Evolutionary conservation across 2,113 vertebrate genomes (phyloP).

Genomic region (Gracilinanus agilis): DNA sequence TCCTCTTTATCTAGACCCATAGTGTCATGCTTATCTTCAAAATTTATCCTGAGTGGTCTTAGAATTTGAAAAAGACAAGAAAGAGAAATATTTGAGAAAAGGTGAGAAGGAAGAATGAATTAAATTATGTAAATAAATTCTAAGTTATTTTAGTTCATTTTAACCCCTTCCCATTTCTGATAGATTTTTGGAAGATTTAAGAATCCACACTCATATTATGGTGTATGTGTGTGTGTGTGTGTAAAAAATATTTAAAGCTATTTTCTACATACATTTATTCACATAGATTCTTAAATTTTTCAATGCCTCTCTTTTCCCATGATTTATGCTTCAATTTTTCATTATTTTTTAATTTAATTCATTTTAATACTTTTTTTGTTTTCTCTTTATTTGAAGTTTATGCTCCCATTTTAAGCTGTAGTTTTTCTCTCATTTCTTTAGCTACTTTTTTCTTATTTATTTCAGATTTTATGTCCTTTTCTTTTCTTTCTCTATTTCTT

Average conservation of each 20-base stretch:
- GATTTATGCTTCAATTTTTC: slow-evolving; percentile 1
- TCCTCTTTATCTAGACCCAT: not conserved
- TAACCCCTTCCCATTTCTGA: not conserved
- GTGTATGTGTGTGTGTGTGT: not conserved
- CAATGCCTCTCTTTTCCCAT: not conserved
- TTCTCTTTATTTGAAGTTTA: not conserved
- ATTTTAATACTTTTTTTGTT: slow-evolving; percentile 20
- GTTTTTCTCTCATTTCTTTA: slow-evolving; percentile 12
- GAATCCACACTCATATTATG: slow-evolving; percentile 16
- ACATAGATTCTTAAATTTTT: slow-evolving; percentile 20
- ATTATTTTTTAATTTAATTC: slow-evolving; percentile 28
- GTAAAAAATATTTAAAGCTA: not conserved
- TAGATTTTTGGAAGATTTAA: slow-evolving; percentile 43
- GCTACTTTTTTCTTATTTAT: not conserved
- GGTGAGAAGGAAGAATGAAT: not conserved
- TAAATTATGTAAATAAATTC: not conserved
- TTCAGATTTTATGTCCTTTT: not conserved
- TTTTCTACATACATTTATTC: slow-evolving; percentile 29
- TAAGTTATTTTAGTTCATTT: slow-evolving; percentile 3
- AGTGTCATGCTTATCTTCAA: not conserved
- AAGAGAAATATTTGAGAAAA: not conserved
- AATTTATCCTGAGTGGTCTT: not conserved
- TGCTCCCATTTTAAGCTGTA: not conserved
- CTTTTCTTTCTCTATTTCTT: slow-evolving; percentile 6
- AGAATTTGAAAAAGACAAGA: not conserved